Conservation (phyloP, 1,140 invertebrate species). For the Neotoxoptera formosana region DNA sequence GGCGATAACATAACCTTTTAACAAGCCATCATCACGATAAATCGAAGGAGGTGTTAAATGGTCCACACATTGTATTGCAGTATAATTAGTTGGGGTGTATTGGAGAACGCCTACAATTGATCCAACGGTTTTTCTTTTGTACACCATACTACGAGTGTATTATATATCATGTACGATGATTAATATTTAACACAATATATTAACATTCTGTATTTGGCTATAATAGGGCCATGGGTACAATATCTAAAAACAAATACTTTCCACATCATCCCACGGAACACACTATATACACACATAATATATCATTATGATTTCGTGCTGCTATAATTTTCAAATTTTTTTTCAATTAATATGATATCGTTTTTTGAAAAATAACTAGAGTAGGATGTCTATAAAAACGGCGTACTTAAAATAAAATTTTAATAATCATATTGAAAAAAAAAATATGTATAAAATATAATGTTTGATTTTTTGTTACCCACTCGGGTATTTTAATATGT, state of each 20-base stretch:
- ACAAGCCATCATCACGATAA: conserved; percentile 14
- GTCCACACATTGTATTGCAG: conserved; percentile 11
- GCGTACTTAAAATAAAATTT: too few species aligned
- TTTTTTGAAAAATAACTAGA: background rate
- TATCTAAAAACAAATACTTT: background rate
- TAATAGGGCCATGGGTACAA: background rate
- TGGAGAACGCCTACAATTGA: conserved; percentile 5
- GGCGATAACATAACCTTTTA: conserved; percentile 36
- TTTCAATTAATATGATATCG: background rate
- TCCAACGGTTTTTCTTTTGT: background rate
- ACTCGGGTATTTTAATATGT: background rate
- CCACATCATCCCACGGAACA: background rate
- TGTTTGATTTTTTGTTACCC: background rate
- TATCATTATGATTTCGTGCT: background rate
- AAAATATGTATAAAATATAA: too few species aligned
- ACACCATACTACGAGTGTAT: background rate
- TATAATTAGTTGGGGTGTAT: conserved; percentile 37
- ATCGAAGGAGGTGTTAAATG: conserved; percentile 48
- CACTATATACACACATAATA: background rate
- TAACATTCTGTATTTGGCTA: background rate
- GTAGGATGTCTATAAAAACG: background rate
- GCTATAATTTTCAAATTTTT: background rate
- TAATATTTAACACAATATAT: background rate
- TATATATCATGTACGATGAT: background rate
- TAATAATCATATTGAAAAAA: background rate